These are phyloP conservation scores for Protomyctophum bolini DNA, from an alignment of 2,113 vertebrate genomes.

Conservation along the genomic window DNA sequence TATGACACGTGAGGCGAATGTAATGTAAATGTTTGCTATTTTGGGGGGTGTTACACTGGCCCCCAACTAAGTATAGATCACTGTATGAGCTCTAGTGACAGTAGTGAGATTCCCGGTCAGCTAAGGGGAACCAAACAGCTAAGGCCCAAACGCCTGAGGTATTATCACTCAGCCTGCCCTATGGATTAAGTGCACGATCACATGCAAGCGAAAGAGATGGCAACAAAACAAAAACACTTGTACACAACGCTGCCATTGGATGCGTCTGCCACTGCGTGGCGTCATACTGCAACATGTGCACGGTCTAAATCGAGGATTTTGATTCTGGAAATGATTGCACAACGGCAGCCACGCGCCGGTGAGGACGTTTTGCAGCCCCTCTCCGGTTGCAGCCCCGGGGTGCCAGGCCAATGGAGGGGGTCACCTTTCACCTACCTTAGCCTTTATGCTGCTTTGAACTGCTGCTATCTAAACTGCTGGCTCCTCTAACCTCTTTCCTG, in stretches of 20 bases:
- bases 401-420: background rate
- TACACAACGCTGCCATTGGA: background rate
- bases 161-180: background rate
- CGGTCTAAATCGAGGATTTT: background rate
- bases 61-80: too few species aligned
- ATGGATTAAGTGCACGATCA: background rate
- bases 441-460: slow-evolving; percentile 2
- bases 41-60: too few species aligned
- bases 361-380: background rate
- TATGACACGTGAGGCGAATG: too few species aligned
- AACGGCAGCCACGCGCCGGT: background rate
- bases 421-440: background rate
- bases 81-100: too few species aligned
- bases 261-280: background rate
- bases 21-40: too few species aligned
- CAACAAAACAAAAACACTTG: background rate
- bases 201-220: background rate
- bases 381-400: background rate
- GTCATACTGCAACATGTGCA: background rate
- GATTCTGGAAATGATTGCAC: slow-evolving; percentile 1
- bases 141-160: too few species aligned
- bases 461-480: background rate
- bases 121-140: too few species aligned
- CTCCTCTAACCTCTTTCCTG: slow-evolving; percentile 26
- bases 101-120: too few species aligned